Base-by-base conservation (phyloP, 2,888 invertebrate genomes). In the Buathra laborator region DNA sequence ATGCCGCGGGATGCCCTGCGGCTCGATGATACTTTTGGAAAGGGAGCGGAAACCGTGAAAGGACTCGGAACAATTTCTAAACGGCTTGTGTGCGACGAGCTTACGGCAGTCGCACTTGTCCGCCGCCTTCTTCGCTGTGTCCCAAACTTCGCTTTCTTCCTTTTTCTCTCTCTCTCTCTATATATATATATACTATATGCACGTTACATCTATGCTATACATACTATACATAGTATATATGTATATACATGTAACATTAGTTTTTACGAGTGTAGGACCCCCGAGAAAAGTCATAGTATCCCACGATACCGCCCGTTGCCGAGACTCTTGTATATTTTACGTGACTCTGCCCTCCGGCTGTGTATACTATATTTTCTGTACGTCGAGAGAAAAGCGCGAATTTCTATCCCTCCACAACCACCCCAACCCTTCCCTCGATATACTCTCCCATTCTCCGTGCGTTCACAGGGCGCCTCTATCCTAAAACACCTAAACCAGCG, bases 221-320 rank as follows among this genome's bases (percentile, higher is more conserved):
- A 24, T 76, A 70, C 16, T 46, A 3, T 6, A 2, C 37, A 43
- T 62, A 51, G 24, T 53, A 71, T 48, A 37, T 43, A 48, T 53
- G 43, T 68, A 75, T 74, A 74, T 85, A 86, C 77, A 46, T 84
- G 85, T 86, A 83, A 85, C 88, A 87, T 90, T 90, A 89, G 88
- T 90, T 91, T 91, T 91, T 90, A 90, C 89, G 89, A 90, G 84
- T 86, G 90, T 87, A 74, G 84, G 86, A 89, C 89, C 89, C 90
- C 66, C 76, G 90, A 89, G 91, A 89, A 87, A 87, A 88, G 86
- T 88, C 87, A 86, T 87, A 87, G 86, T 44, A 10, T 16, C 10
- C 74, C 82, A 53, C 77, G 85, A 79, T 86, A 68, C 86, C 56
- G 70, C 56, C 44, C 62, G 82, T 66, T 67, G 75, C 71, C 80